Percentiles rank a stretch among this genome's conserved stretches.
Evolutionary conservation across 2,888 invertebrate genomes (phyloP).

Genomic region (Pyrocoelia pectoralis): DNA sequence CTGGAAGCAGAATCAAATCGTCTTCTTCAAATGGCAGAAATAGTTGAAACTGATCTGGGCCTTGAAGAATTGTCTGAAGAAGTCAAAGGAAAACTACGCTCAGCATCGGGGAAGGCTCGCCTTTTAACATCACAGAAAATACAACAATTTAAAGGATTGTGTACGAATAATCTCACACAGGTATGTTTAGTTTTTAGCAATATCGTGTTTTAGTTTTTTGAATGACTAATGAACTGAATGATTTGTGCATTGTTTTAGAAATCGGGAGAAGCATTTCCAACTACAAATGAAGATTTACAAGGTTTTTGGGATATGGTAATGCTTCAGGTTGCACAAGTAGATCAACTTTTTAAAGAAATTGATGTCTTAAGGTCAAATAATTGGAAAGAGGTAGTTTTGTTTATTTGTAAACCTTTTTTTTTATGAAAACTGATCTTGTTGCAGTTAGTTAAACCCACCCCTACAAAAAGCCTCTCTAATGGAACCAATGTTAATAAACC

Average conservation of each 20-base stretch:
- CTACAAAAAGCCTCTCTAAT: background rate
- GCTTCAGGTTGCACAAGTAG: slow-evolving; percentile 87
- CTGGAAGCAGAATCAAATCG: slow-evolving; percentile 77
- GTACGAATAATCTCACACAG: slow-evolving; percentile 58
- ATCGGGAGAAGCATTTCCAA: slow-evolving; percentile 84
- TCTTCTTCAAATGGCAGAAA: slow-evolving; percentile 71
- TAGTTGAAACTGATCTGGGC: slow-evolving; percentile 73
- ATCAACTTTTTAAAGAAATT: slow-evolving; percentile 78
- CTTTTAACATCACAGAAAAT: slow-evolving; percentile 91
- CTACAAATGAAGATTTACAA: slow-evolving; percentile 87
- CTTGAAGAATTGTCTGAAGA: slow-evolving; percentile 74
- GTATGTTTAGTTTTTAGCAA: slow-evolving; percentile 42
- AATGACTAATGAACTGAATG: no score
- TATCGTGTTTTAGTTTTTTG: no score
- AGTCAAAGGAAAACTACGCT: slow-evolving; percentile 81
- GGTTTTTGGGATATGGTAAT: slow-evolving; percentile 99
- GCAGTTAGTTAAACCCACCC: background rate
- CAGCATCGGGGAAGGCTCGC: slow-evolving; percentile 91
- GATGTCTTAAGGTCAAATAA: slow-evolving; percentile 68
- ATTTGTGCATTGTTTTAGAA: slow-evolving; percentile 63
- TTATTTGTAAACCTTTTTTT: slow-evolving; percentile 8
- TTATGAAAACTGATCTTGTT: no score
- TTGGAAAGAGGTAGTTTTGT: slow-evolving; percentile 68
- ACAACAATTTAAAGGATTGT: slow-evolving; percentile 89
- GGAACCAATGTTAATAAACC: slow-evolving; percentile 39